Evolutionary conservation across 2,113 vertebrate genomes (phyloP).

Genomic region (Rhegmatorhina hoffmannsi): DNA sequence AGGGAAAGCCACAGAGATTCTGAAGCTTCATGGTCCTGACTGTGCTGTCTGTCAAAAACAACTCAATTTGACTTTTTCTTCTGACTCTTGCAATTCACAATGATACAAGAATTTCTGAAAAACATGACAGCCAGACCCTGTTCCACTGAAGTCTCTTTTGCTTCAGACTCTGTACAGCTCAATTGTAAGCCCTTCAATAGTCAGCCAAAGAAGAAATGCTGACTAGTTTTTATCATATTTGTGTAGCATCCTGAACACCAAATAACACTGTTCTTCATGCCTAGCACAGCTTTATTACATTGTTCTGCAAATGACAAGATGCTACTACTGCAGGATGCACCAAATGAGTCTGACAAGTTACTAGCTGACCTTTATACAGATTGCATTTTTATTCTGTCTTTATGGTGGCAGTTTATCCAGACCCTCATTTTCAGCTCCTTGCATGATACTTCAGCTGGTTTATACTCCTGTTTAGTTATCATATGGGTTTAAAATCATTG

Average conservation of each 20-base stretch:
- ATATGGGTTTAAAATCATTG: conserved; percentile 54
- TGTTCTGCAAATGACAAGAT: not conserved
- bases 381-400: conserved; percentile 32
- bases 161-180: no score
- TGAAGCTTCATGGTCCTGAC: conserved; percentile 10
- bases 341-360: conserved; percentile 34
- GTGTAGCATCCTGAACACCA: not conserved
- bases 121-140: not conserved
- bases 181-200: not conserved
- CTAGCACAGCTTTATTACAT: not conserved
- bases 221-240: not conserved
- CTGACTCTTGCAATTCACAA: not conserved
- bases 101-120: not conserved
- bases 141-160: not conserved
- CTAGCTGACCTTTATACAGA: conserved; percentile 14
- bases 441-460: not conserved
- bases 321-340: not conserved
- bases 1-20: not conserved
- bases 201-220: not conserved
- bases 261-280: not conserved
- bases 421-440: conserved; percentile 39
- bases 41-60: not conserved
- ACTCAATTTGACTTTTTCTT: not conserved
- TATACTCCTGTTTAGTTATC: conserved; percentile 11
- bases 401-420: conserved; percentile 31